A percentile compares a stretch with the other conserved stretches of the same genome.
phyloP scores from a whole-genome alignment of 2,113 vertebrate genomes.

The Rhabdomys dilectus region DNA sequence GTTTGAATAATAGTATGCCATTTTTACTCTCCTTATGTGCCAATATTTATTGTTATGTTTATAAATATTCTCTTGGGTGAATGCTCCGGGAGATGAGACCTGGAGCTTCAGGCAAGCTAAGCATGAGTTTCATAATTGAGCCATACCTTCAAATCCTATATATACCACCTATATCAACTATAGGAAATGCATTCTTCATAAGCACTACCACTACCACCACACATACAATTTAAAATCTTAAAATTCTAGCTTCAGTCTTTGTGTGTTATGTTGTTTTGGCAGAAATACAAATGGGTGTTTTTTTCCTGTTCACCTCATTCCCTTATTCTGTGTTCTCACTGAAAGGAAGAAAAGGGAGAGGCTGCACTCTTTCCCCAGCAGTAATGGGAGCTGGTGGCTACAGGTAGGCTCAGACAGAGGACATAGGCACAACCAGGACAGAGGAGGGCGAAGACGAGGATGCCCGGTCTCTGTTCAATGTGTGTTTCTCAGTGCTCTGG shows the following conservation, averaged over 20 bases:
- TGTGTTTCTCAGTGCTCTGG: neutral
- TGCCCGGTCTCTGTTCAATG: neutral
- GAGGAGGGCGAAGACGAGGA: neutral
- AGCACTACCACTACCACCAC: neutral
- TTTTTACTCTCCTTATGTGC: neutral
- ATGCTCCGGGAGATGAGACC: neutral
- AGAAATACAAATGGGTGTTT: neutral
- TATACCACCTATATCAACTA: rapidly evolving
- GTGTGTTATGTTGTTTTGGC: neutral
- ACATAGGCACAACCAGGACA: neutral
- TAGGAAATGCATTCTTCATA: neutral
- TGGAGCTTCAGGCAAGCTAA: neutral
- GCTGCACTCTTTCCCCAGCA: neutral
- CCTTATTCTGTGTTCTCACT: neutral
- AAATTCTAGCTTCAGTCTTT: neutral
- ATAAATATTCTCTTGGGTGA: neutral
- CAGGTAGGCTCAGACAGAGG: neutral
- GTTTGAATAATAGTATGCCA: neutral
- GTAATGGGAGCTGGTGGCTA: neutral
- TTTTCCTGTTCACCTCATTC: neutral
- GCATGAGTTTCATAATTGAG: too few species aligned
- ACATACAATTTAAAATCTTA: neutral
- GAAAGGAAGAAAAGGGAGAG: neutral
- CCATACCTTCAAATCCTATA: neutral
- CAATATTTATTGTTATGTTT: slow-evolving; percentile 23